These are phyloP conservation scores for Trogon melanurus DNA, from an alignment of 2,113 vertebrate species.

Conservation along the genomic window DNA sequence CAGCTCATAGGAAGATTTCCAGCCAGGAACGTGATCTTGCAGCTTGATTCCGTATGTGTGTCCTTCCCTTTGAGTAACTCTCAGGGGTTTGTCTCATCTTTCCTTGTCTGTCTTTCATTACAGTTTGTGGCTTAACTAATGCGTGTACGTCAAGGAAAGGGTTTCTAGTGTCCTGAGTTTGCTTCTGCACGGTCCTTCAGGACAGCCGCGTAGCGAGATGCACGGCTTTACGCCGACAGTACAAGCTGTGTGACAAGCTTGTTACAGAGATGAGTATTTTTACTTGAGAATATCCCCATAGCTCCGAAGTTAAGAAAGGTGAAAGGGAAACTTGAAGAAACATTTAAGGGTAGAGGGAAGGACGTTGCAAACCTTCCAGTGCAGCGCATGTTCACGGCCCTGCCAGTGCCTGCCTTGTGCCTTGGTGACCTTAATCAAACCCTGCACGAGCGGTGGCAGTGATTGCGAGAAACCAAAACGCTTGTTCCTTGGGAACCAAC, in stretches of 20 bases:
- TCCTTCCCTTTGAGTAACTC: not conserved
- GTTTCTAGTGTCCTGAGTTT: not conserved
- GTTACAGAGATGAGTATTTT: not conserved
- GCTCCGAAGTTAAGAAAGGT: not conserved
- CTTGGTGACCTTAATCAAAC: not conserved
- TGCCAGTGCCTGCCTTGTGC: not conserved
- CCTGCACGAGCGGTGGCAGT: not conserved
- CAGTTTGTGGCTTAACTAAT: not conserved
- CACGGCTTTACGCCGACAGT: not conserved
- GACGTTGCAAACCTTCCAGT: not conserved
- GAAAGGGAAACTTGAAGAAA: not conserved
- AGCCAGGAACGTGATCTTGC: slow-evolving; percentile 6
- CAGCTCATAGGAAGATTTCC: slow-evolving; percentile 21
- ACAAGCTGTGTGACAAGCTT: not conserved
- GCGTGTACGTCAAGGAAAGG: not conserved
- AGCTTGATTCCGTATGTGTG: not conserved
- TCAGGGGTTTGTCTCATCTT: not conserved
- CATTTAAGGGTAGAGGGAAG: not conserved
- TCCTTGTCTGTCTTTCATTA: slow-evolving; percentile 5
- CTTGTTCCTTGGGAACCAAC: not conserved
- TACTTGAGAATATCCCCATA: not conserved
- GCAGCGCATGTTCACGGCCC: rapidly evolving
- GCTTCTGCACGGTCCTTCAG: not conserved
- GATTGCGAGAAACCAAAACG: not conserved
- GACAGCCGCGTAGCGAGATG: not conserved